Base-by-base conservation (phyloP, 2,113 vertebrate species). In the Alethe diademata region DNA sequence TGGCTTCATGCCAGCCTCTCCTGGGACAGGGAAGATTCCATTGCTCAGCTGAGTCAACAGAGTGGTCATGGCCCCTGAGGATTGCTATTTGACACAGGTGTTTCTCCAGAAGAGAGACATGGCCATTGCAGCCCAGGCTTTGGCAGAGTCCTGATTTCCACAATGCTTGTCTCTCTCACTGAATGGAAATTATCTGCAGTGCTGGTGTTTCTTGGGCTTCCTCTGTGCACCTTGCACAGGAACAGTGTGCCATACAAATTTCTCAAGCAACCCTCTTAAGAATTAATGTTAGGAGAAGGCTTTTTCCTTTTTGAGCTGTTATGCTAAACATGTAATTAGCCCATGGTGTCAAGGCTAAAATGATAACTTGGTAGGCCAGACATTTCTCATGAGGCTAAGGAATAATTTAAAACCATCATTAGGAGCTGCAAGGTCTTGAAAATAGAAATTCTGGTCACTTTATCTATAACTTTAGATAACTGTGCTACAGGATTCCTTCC, bases 321-420 rank as follows among this genome's bases (percentile, higher is more conserved):
- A 51, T 13, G 42, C 48, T 92, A 84, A 81, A 62, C 50, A 85
- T 75, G 38, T 93, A 73, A 93, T 92, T 93, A 87, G 64, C 33
- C 58, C 33, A 18, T 1, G 1, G 38, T 69, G 40, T 85, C 86
- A 72, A 72, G 67, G 66, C 86, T 66, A 84, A 56, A 33, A 7
- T 20, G 60, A 3, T 65, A 71, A 78, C 89, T 83, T 78, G 53
- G 31, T 35, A 78, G 54, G 65, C 31, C 83, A 91, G 83, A 53
- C 22, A 47, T 64, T 92, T 88, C 72, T 92, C 53, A 25, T 22
- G 48, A 81, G 43, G 31, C 33, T 53, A 56, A 78, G 61, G 48
- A 65, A 85, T 89, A 75, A 92, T 92, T 93, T 91, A 19, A 93
- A 95, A 75, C 11, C 11, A 48, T 81, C 80, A 54, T 92, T 94